Evolutionary conservation across 2,888 invertebrate species (phyloP), one percentile per base, ranked within the genome.

Genomic region (Agonum fuliginosum): DNA sequence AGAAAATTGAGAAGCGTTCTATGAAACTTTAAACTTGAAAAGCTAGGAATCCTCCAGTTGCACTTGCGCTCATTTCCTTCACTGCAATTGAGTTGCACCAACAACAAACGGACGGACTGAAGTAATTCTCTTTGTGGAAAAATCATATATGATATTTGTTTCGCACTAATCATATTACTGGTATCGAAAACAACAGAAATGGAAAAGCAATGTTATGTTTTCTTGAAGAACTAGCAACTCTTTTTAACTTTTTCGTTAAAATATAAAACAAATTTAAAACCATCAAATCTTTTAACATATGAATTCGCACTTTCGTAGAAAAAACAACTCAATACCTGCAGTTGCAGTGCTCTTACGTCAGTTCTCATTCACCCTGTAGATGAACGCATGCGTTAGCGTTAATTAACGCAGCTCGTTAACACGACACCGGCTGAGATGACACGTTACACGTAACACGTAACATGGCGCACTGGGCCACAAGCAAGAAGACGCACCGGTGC

Each of bases 1-100:
- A 46, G 74, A 74, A 74, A 74, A 74, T 65, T 62, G 62, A 74
- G 58, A 74, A 43, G 22, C 27, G 43, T 20, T 69, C 41, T 27
- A 58, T 27, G 54, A 58, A 58, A 48, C 48, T 48, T 58, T 8
- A 14, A 27, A 30, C 58, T 62, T 12, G 14, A 14, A 27, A 17
- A 14, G 17, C 17, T 17, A 27, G 30, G 27, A 46, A 12, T 46
- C 12, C 6, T 46, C 3, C 4, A 46, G 46, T 1, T 3, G 2
- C 4, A 46, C 3, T 46, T 46, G 0, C 17, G 14, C 17, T 30
- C 27, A 62, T 62, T 62, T 62, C 30, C 58, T 62, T 14, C 17
- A 8, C 12, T 17, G 27, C 58, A 27, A 62, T 62, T 27, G 58
- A 30, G 27, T 62, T 62, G 14, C 54, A 30, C 14, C 12, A 30